Conservation (phyloP, 2,113 vertebrate genomes). For the Channa maculata region DNA sequence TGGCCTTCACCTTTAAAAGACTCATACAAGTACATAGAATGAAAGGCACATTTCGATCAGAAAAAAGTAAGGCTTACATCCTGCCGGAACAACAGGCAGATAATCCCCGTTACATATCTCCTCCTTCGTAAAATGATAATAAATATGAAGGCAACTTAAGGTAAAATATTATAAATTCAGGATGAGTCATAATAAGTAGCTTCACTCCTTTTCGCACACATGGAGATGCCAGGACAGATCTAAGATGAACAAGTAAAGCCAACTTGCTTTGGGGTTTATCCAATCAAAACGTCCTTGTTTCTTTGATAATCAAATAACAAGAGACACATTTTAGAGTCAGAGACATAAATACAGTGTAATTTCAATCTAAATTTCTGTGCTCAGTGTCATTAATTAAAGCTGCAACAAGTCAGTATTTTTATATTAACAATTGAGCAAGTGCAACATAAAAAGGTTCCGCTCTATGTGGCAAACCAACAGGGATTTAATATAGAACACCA, state of each 20-base stretch:
- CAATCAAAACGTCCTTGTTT: no score
- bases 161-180: conserved; percentile 9
- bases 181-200: neutral
- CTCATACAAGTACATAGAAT: neutral
- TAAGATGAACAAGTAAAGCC: neutral
- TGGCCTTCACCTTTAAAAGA: neutral
- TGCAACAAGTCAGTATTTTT: neutral
- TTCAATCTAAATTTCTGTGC: neutral
- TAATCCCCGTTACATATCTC: neutral
- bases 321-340: no score
- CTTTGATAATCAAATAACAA: neutral
- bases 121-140: neutral
- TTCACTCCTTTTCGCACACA: neutral
- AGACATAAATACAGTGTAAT: no score
- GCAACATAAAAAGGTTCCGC: no score
- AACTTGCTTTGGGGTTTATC: neutral
- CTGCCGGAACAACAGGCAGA: neutral
- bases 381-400: neutral
- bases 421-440: neutral
- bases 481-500: no score
- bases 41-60: conserved; percentile 6
- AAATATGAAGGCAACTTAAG: neutral
- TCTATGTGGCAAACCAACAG: no score
- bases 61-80: neutral
- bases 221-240: neutral